These are phyloP conservation scores for Myotis pilosus DNA, from an alignment of 2,797 vertebrate genomes.

Conservation along the genomic window DNA sequence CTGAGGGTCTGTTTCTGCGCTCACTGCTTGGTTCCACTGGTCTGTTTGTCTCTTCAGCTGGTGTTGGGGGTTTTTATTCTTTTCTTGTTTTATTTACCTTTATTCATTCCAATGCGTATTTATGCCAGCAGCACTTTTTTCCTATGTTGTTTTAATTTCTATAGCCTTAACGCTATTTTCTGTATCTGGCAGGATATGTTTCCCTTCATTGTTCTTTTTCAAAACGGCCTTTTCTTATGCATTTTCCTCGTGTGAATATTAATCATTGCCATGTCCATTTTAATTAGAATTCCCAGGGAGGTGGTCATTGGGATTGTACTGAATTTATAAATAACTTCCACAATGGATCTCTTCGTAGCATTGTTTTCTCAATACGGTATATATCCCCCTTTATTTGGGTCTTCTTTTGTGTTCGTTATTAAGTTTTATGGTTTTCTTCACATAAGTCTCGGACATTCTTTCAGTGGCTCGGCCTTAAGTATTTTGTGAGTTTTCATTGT, in stretches of 20 bases:
- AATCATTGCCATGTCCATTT: neutral
- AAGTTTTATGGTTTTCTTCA: neutral
- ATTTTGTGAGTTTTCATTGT: neutral
- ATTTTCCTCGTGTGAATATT: neutral
- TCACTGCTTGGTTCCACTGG: neutral
- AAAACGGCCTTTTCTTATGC: neutral
- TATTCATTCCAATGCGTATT: neutral
- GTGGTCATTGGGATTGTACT: neutral
- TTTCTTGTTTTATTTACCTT: neutral
- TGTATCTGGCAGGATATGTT: neutral
- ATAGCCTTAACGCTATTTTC: neutral
- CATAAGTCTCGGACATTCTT: neutral
- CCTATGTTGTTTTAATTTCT: neutral
- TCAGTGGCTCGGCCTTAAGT: neutral
- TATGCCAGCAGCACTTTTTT: neutral
- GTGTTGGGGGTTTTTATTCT: neutral
- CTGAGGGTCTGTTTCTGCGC: neutral
- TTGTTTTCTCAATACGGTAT: neutral
- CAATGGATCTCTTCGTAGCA: neutral
- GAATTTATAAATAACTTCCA: neutral
- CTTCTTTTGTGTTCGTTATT: neutral
- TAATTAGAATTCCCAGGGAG: neutral
- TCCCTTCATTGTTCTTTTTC: neutral
- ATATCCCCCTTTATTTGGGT: neutral
- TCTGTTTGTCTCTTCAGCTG: neutral